A percentile compares a stretch with the other conserved stretches of the same genome.
These are phyloP conservation scores for Daubentonia madagascariensis DNA, from an alignment of 2,113 vertebrate species.

Conservation along the genomic window DNA sequence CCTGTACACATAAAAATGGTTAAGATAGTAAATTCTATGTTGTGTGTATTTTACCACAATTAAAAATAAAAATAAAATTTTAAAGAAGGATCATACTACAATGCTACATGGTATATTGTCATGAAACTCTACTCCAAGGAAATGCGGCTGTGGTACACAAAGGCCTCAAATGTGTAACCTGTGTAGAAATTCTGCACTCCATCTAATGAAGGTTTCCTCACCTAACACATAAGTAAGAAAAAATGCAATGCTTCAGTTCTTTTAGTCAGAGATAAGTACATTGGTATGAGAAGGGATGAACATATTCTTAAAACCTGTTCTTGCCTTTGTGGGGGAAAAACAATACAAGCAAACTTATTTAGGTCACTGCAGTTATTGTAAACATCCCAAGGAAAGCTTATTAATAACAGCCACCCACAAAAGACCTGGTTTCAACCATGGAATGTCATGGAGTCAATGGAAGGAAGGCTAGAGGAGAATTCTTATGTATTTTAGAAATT, in stretches of 20 bases:
- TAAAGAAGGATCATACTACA: not conserved
- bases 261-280: not conserved
- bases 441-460: constrained; percentile 30
- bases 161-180: not conserved
- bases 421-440: constrained; percentile 55
- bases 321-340: constrained; percentile 42
- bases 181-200: not conserved
- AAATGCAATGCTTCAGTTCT: not conserved
- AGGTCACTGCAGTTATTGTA: constrained; percentile 69
- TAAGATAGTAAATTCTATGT: not conserved
- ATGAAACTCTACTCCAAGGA: not conserved
- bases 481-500: constrained; percentile 12
- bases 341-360: constrained; percentile 62
- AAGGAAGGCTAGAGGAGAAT: not conserved
- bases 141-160: rapidly evolving
- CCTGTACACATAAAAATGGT: not conserved
- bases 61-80: constrained; percentile 5
- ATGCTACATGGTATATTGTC: not conserved
- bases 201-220: not conserved
- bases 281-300: not conserved
- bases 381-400: constrained; percentile 66
- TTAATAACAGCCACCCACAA: constrained; percentile 75
- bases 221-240: not conserved
- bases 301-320: constrained; percentile 26
- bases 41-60: not conserved